Evolutionary conservation across 1,140 invertebrate species (phyloP), one percentile per base, ranked within the genome.

Genomic region (Drosophila suzukii): DNA sequence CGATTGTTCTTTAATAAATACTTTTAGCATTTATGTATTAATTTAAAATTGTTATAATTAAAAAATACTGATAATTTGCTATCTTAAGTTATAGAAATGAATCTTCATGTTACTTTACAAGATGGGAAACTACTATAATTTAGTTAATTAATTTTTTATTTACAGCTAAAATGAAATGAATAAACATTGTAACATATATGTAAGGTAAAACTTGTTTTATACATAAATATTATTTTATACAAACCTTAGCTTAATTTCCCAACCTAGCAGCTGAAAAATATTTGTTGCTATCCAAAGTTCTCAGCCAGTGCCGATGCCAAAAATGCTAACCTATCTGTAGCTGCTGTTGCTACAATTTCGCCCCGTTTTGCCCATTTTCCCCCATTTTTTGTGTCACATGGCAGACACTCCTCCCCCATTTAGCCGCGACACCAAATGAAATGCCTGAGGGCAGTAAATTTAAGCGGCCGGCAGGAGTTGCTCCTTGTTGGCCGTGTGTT

Each of bases 391-490:
- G 68, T 58, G 57, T 53, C 75, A 78, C 60, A 71, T 8, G 41
- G 55, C 36, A 58, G 74, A 34, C 43, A 39, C 44, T 59, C 43
- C 75, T 56, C 17, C 56, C 41, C 54, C 67, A 50, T 24, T 66
- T 63, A 44, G 49, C 44, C 50, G 71, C 50, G 54, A 71, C 65
- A 71, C 70, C 62, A 85, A 84, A 80, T 80, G 71, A 88, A 88
- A 88, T 88, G 84, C 83, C 84, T 80, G 79, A 80, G 84, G 79
- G 67, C 83, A 89, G 79, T 88, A 88, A 88, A 88, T 88, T 88
- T 83, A 82, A 89, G 72, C 75, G 71, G 54, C 75, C 65, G 63
- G 54, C 68, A 77, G 75, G 57, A 67, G 55, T 51, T 67, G 36
- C 65, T 68, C 46, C 57, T 58, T 32, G 51, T 41, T 43, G 63